Percentiles rank a stretch among this genome's conserved stretches.
These are phyloP conservation scores for Pseudopleuronectes americanus DNA, from an alignment of 2,797 vertebrate species.

Conservation along the genomic window DNA sequence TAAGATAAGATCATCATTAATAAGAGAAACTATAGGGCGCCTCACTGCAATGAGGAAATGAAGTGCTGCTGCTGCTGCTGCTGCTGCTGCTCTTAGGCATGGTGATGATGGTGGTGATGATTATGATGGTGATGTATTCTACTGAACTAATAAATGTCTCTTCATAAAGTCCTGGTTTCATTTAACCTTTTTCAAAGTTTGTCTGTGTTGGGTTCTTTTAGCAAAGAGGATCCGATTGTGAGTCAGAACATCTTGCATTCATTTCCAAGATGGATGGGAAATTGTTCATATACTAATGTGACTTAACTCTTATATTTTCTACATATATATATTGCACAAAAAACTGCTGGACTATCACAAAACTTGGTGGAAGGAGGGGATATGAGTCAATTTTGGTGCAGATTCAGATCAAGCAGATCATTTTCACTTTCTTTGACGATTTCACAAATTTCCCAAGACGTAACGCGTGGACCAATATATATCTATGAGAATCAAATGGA, in stretches of 20 bases:
- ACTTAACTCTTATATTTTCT: too few relatives aligned
- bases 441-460: too few relatives aligned
- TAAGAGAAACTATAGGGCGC: conserved; percentile 37
- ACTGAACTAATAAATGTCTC: conserved; percentile 92
- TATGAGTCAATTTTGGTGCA: too few relatives aligned
- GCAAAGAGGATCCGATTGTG: conserved; percentile 45
- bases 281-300: conserved; percentile 5
- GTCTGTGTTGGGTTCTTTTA: conserved; percentile 9
- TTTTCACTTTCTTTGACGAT: too few relatives aligned
- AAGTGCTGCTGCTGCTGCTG: conserved; percentile 76
- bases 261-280: conserved; percentile 30
- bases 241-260: neutral
- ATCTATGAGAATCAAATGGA: too few relatives aligned
- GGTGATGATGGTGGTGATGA: conserved; percentile 56
- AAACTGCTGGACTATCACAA: too few relatives aligned
- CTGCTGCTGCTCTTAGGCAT: conserved; percentile 74
- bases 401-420: too few relatives aligned
- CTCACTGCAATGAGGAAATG: conserved; percentile 54
- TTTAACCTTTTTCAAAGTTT: conserved; percentile 59
- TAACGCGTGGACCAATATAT: too few relatives aligned
- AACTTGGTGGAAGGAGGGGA: too few relatives aligned
- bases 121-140: conserved; percentile 84
- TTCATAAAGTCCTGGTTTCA: conserved; percentile 73
- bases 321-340: too few relatives aligned
- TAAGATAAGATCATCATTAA: conserved; percentile 52